These are phyloP conservation scores for Trididemnum miniatum DNA, from an alignment of 23 tunicate genomes.

Conservation along the genomic window DNA sequence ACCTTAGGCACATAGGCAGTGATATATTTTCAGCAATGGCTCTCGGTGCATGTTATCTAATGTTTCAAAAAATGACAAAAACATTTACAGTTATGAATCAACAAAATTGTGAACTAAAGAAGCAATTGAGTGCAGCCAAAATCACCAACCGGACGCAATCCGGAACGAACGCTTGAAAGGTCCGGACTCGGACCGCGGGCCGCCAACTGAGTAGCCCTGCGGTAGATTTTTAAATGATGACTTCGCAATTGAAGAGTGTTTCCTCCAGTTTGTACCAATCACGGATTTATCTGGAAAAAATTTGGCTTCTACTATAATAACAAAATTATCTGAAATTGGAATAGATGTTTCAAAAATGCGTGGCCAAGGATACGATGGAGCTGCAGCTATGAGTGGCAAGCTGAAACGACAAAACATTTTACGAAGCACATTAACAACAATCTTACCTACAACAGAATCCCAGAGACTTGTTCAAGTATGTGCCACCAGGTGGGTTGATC, in stretches of 20 bases:
- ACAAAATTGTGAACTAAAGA: too few species aligned
- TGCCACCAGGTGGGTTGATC: background rate
- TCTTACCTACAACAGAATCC: background rate
- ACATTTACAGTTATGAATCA: too few species aligned
- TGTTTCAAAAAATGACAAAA: too few species aligned
- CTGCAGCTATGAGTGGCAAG: conserved; percentile 24
- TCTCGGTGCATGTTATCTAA: too few species aligned
- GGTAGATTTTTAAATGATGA: too few species aligned
- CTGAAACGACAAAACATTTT: background rate
- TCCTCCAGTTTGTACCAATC: conserved; percentile 1
- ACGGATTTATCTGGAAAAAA: background rate
- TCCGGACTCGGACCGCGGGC: too few species aligned
- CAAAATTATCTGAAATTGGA: background rate
- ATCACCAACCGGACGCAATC: too few species aligned
- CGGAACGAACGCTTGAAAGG: too few species aligned
- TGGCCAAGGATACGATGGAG: conserved; percentile 5
- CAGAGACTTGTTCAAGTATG: background rate
- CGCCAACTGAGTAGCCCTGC: too few species aligned
- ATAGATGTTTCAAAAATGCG: conserved; percentile 15
- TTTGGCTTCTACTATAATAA: background rate
- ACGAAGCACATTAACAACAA: background rate
- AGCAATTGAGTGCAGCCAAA: too few species aligned
- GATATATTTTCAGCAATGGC: too few species aligned
- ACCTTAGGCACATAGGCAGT: too few species aligned
- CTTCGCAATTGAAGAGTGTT: conserved; percentile 22